phyloP scores from a whole-genome alignment of 2,888 invertebrate genomes.

The Melanargia galathea region DNA sequence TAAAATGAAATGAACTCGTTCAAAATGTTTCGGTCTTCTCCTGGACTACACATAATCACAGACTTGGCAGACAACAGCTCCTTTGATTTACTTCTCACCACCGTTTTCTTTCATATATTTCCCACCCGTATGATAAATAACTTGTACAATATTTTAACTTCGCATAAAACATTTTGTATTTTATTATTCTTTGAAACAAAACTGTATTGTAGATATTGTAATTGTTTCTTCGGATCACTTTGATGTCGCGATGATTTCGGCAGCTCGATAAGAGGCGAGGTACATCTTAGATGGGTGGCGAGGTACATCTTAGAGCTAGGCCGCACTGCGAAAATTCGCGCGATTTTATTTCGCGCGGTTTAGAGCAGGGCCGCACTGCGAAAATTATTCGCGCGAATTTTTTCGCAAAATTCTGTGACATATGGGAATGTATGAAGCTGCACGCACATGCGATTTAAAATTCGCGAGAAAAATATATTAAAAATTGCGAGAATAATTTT shows the following conservation, averaged over 20 bases:
- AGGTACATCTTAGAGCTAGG: no score
- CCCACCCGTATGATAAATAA: conserved; percentile 50
- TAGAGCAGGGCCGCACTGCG: no score
- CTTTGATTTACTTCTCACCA: conserved; percentile 78
- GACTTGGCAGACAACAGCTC: conserved; percentile 68
- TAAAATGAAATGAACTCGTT: background rate
- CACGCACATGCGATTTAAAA: no score
- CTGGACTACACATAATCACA: conserved; percentile 44
- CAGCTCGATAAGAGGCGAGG: conserved; percentile 29
- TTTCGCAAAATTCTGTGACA: no score
- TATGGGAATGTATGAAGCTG: no score
- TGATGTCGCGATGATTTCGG: conserved; percentile 39
- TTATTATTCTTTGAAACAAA: conserved; percentile 43
- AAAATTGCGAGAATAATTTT: no score
- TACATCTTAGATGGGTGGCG: no score
- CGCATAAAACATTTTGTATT: conserved; percentile 40
- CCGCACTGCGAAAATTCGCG: no score
- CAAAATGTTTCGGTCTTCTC: conserved; percentile 2
- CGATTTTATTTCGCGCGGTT: no score
- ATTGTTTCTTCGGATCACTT: conserved; percentile 39
- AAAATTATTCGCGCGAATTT: no score
- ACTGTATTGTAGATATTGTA: conserved; percentile 43
- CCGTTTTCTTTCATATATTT: conserved; percentile 46
- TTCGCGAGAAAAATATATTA: no score
- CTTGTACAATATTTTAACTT: conserved; percentile 35